A percentile compares a stretch with the other conserved stretches of the same genome.
phyloP scores from a whole-genome alignment of 2,888 invertebrate genomes.

The Petrolisthes manimaculis region DNA sequence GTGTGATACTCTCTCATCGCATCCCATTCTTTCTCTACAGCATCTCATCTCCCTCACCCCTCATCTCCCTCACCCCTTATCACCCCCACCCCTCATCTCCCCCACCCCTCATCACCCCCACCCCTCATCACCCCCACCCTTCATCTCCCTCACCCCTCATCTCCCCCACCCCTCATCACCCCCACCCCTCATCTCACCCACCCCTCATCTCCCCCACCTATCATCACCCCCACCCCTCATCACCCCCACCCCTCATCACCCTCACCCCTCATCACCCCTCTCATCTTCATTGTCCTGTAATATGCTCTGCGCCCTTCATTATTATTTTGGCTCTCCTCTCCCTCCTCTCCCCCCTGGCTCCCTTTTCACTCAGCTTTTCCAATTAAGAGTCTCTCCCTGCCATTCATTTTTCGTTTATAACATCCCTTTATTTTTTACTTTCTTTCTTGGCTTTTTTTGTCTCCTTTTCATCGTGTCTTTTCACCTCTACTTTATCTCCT shows the following conservation, averaged over 20 bases:
- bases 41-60: not conserved
- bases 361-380: not conserved
- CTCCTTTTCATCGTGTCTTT: not conserved
- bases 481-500: not conserved
- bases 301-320: not conserved
- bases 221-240: not conserved
- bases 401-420: too few species aligned
- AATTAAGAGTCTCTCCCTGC: too few species aligned
- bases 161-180: not conserved
- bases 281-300: not conserved
- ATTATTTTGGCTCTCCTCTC: not conserved
- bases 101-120: not conserved
- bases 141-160: not conserved
- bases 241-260: not conserved
- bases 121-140: not conserved
- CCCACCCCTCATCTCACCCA: not conserved
- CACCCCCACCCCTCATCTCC: not conserved
- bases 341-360: not conserved
- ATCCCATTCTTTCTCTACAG: not conserved
- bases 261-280: not conserved
- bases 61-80: not conserved
- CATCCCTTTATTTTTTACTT: not conserved
- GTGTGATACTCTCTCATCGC: too few species aligned
- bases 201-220: not conserved
- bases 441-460: not conserved